phyloP scores from a whole-genome alignment of 2,113 vertebrate genomes.

The Aphyosemion australe region DNA sequence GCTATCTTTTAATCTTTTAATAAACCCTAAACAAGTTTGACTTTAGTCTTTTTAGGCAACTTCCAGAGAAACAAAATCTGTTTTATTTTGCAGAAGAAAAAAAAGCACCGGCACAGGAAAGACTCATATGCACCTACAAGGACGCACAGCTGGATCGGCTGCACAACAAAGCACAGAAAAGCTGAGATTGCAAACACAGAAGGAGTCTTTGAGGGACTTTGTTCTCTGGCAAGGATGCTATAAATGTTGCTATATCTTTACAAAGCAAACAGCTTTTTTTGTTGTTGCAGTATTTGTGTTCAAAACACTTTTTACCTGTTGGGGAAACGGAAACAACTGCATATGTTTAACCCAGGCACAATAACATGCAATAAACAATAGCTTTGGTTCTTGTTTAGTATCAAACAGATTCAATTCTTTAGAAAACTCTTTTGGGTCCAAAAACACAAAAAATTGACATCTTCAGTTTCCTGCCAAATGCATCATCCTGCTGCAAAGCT shows the following conservation, averaged over 20 bases:
- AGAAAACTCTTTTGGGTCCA: background rate
- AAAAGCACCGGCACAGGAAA: background rate
- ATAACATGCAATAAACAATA: background rate
- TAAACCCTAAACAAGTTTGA: background rate
- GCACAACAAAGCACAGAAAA: background rate
- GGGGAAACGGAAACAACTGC: background rate
- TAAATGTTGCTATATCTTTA: background rate
- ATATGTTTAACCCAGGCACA: background rate
- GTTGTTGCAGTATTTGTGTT: background rate
- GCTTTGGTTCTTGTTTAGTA: no score
- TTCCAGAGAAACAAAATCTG: background rate
- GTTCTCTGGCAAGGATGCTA: background rate
- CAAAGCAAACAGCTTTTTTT: background rate
- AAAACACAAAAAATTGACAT: background rate
- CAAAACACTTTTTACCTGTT: background rate
- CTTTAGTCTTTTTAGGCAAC: background rate
- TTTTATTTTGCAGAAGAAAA: background rate
- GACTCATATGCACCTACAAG: background rate
- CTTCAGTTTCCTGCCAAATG: background rate
- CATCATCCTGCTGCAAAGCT: slow-evolving; percentile 12
- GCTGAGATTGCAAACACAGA: background rate
- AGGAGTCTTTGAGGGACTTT: background rate
- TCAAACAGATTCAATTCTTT: no score
- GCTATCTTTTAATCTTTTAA: background rate
- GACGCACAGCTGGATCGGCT: background rate